Evolutionary conservation across 1,140 invertebrate genomes (phyloP).

Genomic region (Eupristina koningsbergeri): DNA sequence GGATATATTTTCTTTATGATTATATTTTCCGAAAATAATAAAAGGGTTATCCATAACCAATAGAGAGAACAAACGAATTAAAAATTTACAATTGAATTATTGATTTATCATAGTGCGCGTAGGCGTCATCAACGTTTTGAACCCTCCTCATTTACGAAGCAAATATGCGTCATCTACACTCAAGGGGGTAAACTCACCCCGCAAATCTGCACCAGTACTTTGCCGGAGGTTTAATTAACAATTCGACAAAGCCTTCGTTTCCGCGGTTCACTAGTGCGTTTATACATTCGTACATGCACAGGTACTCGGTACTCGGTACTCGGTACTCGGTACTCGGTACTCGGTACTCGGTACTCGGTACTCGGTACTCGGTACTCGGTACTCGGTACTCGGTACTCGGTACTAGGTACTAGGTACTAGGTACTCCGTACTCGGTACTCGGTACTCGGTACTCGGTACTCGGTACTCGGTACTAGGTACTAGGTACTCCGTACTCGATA

Average conservation of each 20-base stretch:
- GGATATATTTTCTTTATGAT: no score
- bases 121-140: not conserved
- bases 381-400: no score
- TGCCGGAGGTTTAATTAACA: slow-evolving; percentile 49
- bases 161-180: not conserved
- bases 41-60: not conserved
- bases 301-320: not conserved
- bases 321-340: no score
- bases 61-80: not conserved
- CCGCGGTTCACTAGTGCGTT: not conserved
- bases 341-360: no score
- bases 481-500: no score
- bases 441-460: no score
- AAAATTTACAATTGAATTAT: not conserved
- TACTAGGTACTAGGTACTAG: no score
- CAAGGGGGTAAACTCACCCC: not conserved
- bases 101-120: not conserved
- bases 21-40: no score
- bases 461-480: no score
- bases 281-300: not conserved
- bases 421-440: no score
- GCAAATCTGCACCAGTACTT: slow-evolving; percentile 1
- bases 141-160: not conserved
- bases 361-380: no score
- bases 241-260: slow-evolving; percentile 47